phyloP scores from a whole-genome alignment of 2,888 invertebrate species.

The Mycalesis mineus region DNA sequence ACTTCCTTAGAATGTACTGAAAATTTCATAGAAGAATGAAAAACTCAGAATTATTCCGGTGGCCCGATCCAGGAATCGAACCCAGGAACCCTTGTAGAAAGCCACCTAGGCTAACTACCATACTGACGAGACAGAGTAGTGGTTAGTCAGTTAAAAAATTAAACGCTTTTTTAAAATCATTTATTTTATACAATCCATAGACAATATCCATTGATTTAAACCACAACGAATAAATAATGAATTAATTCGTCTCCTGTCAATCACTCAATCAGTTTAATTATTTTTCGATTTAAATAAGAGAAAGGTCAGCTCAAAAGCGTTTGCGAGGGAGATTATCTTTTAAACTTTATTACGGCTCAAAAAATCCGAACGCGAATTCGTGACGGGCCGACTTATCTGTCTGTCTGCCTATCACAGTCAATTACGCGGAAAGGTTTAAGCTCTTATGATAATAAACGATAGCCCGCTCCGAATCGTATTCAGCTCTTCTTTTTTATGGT shows the following conservation, averaged over 20 bases:
- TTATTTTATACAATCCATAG: too few relatives aligned
- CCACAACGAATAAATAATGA: too few relatives aligned
- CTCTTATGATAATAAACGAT: conserved; percentile 24
- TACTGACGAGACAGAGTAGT: too few relatives aligned
- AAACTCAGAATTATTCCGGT: too few relatives aligned
- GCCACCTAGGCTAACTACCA: too few relatives aligned
- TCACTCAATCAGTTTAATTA: background rate
- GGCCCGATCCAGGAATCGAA: too few relatives aligned
- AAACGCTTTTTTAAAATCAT: too few relatives aligned
- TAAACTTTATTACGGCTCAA: conserved; percentile 20
- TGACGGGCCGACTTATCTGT: conserved; percentile 24
- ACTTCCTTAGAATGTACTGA: too few relatives aligned
- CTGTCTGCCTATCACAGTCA: conserved; percentile 28
- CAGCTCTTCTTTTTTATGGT: conserved; percentile 5
- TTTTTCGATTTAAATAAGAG: background rate
- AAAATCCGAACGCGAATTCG: conserved; percentile 23
- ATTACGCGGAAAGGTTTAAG: conserved; percentile 31
- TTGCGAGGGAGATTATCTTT: conserved; percentile 18
- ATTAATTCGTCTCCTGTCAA: background rate
- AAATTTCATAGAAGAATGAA: too few relatives aligned
- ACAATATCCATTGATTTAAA: too few relatives aligned
- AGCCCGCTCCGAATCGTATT: conserved; percentile 5
- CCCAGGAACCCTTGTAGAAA: too few relatives aligned
- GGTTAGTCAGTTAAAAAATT: too few relatives aligned
- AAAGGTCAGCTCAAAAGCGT: conserved; percentile 5